Evolutionary conservation across 2,888 invertebrate species (phyloP), one percentile per base, ranked within the genome.

Genomic region (Agelastica alni): DNA sequence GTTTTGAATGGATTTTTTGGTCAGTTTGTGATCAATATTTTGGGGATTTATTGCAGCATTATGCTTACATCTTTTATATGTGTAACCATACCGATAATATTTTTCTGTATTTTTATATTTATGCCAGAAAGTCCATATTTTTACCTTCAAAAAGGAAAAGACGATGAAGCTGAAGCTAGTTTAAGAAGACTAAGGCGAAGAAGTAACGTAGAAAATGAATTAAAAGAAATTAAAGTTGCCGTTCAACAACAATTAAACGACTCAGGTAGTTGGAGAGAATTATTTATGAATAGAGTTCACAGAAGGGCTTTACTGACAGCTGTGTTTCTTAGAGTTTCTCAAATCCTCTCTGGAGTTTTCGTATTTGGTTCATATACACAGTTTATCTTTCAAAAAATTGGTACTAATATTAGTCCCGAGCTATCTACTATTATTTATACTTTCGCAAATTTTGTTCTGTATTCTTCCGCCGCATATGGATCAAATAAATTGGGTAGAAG

Each of bases 111-210:
- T 12, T 83, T 86, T 70, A 9, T 73, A 31, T 82, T 82, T 67
- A 77, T 87, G 68, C 87, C 87, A 7, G 88, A 88, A 76, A 60
- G 66, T 5, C 72, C 71, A 0, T 72, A 71, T 51, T 71, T 54
- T 46, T 61, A 58, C 6, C 20, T 70, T n/a, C 64, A 65, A 61
- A 67, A 68, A 42, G 56, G 58, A 3, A 53, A 55, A 22, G 28
- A 56, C 2, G 61, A 64, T 6, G 61, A 65, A 51, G 71, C 72
- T 7, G 52, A 57, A 48, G 43, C 49, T 7, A 61, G 68, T 2
- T 53, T 73, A 34, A 61, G 61, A 39, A 59, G 44, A 44, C 45
- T 73, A 9, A 51, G 64, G 42, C 53, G 65, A 31, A 66, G 53
- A 31, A 16, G 58, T 10, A 56, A 70, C 30, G 61, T 71, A 0